Evolutionary conservation across 2,888 invertebrate genomes (phyloP), one percentile per base, ranked within the genome.

Genomic region (Pammene aurita): DNA sequence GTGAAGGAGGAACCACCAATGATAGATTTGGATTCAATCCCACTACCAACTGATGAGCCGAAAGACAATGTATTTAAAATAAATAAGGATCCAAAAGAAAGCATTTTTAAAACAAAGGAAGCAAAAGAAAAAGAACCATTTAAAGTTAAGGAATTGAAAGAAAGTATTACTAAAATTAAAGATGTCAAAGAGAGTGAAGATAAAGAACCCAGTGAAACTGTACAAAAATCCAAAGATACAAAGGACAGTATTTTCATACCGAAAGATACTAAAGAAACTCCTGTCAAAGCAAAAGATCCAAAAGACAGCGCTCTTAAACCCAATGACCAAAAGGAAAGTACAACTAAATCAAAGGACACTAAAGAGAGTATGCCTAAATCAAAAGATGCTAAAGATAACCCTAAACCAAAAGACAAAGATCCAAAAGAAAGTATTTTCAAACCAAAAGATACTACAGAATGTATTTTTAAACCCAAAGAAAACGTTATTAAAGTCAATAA

Each of bases 1-100:
- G 57, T 56, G 1, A 64, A 44, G 6, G 68, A 68, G 18, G 68
- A 64, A 26, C 57, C 63, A 13, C 64, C 68, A 26, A 68, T 68
- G 44, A 68, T 68, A 18, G 68, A 68, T 44, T 54, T 68, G 35
- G 68, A 68, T 46, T 68, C 68, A 10, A 68, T 68, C 34, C 68
- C 68, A 5, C 68, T 68, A 18, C 68, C 68, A 14, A 54, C 18
- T 38, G 68, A 68, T 42, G 68, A 68, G 18, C 68, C 68, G 5
- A 68, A 68, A 13, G 68, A 68, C 41, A 63, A 52, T 64, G 26
- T 58, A 35, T 68, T 64, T 52, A 63, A 58, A 54, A 64, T 68
- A 52, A 58, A 38, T 44, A 58, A 68, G 38, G 68, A 68, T 58
- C 44, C 63, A 14, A 64, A 68, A 42, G 64, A 68, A 64, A 58